Base-by-base conservation (phyloP, 2,797 vertebrate genomes). In the Megalops cyprinoides region DNA sequence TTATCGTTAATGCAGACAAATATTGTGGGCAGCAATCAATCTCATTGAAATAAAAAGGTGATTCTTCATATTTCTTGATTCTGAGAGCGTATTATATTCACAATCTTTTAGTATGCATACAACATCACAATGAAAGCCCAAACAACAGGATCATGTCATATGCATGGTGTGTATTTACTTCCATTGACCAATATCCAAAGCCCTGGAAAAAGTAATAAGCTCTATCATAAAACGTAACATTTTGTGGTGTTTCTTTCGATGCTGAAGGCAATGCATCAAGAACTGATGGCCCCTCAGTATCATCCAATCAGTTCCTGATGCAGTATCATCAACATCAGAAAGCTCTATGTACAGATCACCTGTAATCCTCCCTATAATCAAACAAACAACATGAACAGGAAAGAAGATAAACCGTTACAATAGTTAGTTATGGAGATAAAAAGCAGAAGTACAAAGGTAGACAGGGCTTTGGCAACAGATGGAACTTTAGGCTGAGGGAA, bases 261-360 rank as follows among this genome's bases (percentile, higher is more conserved):
- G 97, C 97, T 99, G 97, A 97, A 97, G 98, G 96, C 93, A 97
- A 94, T 98, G 98, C 98, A 99, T 98, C 97, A 98, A 93, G 96
- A 96, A 96, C 97, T 96, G 98, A 96, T 98, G 97, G 95, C 94
- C 90, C 87, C 87, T 82, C 65, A 92, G 91, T 89, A 93, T 96
- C 93, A 95, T 96, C 97, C 98, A 97, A 97, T 99, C 98, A 99
- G 98, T 99, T 99, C 97, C 97, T 99, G 97, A 99, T 99, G 98
- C 98, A 99, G 98, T 99, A 99, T 96, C 97, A 94, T 94, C 97
- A 92, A 96, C 98, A 98, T 97, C 97, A 97, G 95, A 98, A 95
- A 62, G 86, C 78, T 89, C 88, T 62, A 31, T 15, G 76, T 8
- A 2, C 25, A 58, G 20, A 1, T 31, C 14, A 39, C n/a, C 25